Conservation (phyloP, 2,888 invertebrate genomes). For the Torymus tubicola region DNA sequence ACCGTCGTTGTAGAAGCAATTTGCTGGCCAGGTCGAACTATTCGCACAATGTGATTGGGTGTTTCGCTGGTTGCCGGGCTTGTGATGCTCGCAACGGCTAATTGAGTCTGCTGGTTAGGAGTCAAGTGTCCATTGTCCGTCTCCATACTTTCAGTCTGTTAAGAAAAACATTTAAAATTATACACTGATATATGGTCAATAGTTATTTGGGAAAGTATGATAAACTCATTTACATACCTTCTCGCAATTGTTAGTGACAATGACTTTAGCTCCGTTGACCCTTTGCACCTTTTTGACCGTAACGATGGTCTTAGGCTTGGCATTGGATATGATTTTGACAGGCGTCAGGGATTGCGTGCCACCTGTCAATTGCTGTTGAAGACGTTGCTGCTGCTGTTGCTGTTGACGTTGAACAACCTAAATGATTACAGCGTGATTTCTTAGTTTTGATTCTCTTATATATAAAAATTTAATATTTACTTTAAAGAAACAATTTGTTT, state of each 20-base stretch:
- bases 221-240: slow-evolving; percentile 65
- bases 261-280: slow-evolving; percentile 74
- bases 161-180: too few relatives aligned
- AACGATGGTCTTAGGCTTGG: slow-evolving; percentile 69
- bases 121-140: slow-evolving; percentile 33
- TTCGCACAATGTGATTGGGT: slow-evolving; percentile 66
- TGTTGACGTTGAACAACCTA: slow-evolving; percentile 85
- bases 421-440: slow-evolving; percentile 30
- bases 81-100: slow-evolving; percentile 37
- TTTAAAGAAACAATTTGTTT: slow-evolving; percentile 2
- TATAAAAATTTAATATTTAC: neutral
- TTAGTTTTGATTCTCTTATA: neutral
- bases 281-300: slow-evolving; percentile 74
- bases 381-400: slow-evolving; percentile 79
- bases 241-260: slow-evolving; percentile 74
- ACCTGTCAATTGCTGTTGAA: slow-evolving; percentile 78
- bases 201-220: too few relatives aligned
- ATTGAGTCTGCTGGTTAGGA: slow-evolving; percentile 31
- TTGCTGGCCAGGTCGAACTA: slow-evolving; percentile 67
- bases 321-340: slow-evolving; percentile 66
- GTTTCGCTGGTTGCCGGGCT: slow-evolving; percentile 15
- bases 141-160: slow-evolving; percentile 48
- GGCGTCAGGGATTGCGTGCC: slow-evolving; percentile 69
- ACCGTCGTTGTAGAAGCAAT: slow-evolving; percentile 50
- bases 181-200: too few relatives aligned